Evolutionary conservation across 1,140 invertebrate genomes (phyloP).

Genomic region (Colletes gigas): DNA sequence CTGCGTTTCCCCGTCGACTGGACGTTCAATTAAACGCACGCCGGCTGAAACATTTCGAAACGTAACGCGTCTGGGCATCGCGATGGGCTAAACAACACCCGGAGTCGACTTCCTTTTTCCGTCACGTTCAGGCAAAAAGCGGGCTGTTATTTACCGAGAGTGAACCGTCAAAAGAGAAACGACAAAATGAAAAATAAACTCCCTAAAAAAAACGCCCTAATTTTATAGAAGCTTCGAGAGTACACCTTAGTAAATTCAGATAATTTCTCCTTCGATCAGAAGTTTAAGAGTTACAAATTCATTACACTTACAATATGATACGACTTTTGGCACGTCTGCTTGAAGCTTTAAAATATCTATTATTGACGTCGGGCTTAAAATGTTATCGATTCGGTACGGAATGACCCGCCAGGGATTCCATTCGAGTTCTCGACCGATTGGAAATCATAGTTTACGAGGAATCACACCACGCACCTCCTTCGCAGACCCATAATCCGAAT

Average conservation of each 20-base stretch:
- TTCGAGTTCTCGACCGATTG: no score
- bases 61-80: no score
- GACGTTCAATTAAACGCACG: constrained; percentile 8
- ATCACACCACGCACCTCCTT: constrained; percentile 16
- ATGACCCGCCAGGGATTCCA: neutral
- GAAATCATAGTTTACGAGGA: constrained; percentile 18
- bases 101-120: neutral
- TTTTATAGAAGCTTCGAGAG: no score
- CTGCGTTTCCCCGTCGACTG: neutral
- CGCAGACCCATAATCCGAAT: constrained; percentile 14
- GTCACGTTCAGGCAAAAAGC: neutral
- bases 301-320: no score
- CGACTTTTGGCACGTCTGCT: no score
- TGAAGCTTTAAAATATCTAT: neutral
- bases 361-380: no score
- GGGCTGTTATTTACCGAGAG: neutral
- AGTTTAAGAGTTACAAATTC: no score
- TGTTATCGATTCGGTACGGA: neutral
- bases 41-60: neutral
- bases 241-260: no score
- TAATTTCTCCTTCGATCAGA: no score
- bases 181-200: no score
- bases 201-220: no score
- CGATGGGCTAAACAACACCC: neutral
- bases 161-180: no score